Conservation (phyloP, 1,140 invertebrate genomes). For the Orchesella cincta region DNA sequence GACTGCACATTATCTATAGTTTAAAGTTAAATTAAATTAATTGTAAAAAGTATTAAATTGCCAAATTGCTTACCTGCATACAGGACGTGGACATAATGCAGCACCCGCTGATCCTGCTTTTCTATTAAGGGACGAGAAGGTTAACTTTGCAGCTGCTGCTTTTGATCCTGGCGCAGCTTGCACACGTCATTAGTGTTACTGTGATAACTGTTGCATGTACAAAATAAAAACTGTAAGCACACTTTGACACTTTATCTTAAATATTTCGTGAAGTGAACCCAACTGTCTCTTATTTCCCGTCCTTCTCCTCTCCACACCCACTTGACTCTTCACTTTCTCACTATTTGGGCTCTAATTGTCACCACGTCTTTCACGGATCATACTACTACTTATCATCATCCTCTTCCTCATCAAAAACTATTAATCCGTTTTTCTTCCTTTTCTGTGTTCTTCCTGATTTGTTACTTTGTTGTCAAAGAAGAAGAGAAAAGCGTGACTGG, state of each 20-base stretch:
- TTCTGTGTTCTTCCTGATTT: no score
- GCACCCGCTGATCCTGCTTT: constrained; percentile 3
- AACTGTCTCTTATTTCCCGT: neutral
- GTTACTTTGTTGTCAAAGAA: no score
- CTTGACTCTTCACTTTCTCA: no score
- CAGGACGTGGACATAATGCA: constrained; percentile 25
- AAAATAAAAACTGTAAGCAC: neutral
- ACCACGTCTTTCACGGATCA: no score
- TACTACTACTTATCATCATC: no score
- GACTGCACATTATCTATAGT: no score
- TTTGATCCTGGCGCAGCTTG: constrained; percentile 1
- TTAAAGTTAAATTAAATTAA: no score
- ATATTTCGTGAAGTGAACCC: neutral
- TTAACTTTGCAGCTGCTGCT: neutral
- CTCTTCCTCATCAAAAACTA: no score
- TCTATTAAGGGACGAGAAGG: constrained; percentile 7
- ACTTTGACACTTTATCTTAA: neutral
- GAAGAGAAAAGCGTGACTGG: no score
- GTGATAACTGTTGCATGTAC: constrained; percentile 12
- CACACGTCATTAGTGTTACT: constrained; percentile 13
- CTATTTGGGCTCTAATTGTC: no score
- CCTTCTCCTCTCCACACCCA: neutral
- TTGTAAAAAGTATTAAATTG: no score
- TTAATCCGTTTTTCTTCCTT: no score
- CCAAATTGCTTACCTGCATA: neutral